phyloP scores from a whole-genome alignment of 2,888 invertebrate species.

The Netelia fuscicornis region DNA sequence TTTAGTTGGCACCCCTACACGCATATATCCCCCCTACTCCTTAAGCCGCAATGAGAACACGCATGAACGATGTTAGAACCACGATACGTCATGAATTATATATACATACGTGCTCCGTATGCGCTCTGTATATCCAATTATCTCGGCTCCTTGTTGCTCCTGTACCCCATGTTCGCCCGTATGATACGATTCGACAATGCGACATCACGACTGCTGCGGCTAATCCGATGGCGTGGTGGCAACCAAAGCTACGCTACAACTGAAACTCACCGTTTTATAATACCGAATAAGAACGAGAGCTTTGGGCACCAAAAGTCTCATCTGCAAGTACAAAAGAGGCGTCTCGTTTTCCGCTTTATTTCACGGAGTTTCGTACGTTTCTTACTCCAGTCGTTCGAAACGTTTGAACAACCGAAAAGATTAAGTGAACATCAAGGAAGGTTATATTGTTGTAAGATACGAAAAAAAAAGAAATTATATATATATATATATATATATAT shows the following conservation, averaged over 20 bases:
- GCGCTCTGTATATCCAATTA: not conserved
- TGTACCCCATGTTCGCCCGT: slow-evolving; percentile 11
- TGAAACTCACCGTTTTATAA: slow-evolving; percentile 29
- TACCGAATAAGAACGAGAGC: slow-evolving; percentile 7
- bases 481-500: not conserved
- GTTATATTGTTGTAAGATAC: not conserved
- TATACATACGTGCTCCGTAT: not conserved
- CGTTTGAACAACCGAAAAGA: not conserved
- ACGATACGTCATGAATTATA: no score
- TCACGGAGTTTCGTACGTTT: slow-evolving; percentile 1
- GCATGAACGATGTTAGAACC: no score
- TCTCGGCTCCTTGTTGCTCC: no score
- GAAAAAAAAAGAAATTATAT: not conserved
- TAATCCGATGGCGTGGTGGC: slow-evolving; percentile 57
- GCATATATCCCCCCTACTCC: no score
- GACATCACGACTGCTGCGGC: slow-evolving; percentile 50
- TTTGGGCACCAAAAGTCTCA: slow-evolving; percentile 12
- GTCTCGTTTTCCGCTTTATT: not conserved
- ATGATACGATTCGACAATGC: slow-evolving; percentile 39
- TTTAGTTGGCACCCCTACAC: no score
- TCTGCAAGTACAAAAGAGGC: slow-evolving; percentile 25
- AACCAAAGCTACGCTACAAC: slow-evolving; percentile 52
- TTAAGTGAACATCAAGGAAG: not conserved
- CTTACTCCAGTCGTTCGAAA: not conserved
- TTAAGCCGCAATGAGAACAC: no score